phyloP scores from a whole-genome alignment of 2,113 vertebrate species.

The Gila orcuttii region DNA sequence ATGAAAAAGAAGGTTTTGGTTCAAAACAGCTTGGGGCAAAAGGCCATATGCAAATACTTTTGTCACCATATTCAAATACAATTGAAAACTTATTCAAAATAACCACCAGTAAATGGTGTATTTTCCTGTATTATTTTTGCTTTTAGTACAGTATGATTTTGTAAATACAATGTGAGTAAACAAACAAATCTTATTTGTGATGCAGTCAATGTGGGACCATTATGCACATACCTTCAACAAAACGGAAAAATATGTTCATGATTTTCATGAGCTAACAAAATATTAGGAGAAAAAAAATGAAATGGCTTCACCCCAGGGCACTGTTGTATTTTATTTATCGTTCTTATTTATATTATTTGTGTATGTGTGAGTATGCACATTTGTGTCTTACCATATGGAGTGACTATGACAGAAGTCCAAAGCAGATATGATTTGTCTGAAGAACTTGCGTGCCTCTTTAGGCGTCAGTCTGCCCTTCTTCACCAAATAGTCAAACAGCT shows the following conservation, averaged over 20 bases:
- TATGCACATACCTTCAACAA: not conserved
- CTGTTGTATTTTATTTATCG: not conserved
- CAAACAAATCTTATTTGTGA: not conserved
- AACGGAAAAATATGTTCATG: not conserved
- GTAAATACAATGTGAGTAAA: not conserved
- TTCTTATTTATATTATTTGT: not conserved
- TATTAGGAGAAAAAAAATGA: not conserved
- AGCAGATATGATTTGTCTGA: constrained; percentile 93
- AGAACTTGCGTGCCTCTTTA: constrained; percentile 93
- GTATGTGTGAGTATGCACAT: not conserved
- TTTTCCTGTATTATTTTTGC: not conserved
- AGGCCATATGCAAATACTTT: not conserved
- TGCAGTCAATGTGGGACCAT: not conserved
- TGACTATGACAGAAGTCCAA: constrained; percentile 94
- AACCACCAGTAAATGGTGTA: not conserved
- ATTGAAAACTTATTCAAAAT: not conserved
- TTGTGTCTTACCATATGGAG: constrained; percentile 84
- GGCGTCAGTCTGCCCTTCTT: constrained; percentile 91
- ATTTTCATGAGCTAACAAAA: not conserved
- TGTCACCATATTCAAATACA: not conserved
- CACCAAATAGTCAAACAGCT: constrained; percentile 92
- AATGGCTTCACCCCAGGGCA: not conserved
- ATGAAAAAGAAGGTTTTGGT: too few relatives aligned
- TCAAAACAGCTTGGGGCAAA: not conserved
- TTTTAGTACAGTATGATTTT: not conserved